Base-by-base conservation (phyloP, 2,113 vertebrate species). In the Phaethornis superciliosus region DNA sequence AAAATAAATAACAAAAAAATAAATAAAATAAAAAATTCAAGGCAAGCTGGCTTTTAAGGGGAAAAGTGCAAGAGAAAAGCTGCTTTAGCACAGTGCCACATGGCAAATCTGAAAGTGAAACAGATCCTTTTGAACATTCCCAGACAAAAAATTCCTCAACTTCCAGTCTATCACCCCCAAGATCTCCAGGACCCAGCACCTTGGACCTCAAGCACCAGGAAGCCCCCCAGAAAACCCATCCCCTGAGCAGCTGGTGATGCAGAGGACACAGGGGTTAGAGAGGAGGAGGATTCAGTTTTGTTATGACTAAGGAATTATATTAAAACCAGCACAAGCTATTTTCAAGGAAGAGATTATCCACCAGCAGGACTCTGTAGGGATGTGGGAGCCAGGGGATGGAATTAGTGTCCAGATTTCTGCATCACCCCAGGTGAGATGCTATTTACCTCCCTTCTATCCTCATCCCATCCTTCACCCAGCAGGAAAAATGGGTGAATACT, bases 251-350 rank as follows among this genome's bases (percentile, higher is more conserved):
- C 18, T 8, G 0, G 33, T 4, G 1, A 13, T 5, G 3, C 5
- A 0, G 67, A 58, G 33, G n/a, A 37, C 5, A 2, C 1, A 0
- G 21, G 3, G 19, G 21, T 44, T n/a, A 12, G 5, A 55, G 15
- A 74, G 23, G 46, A 72, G 42, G n/a, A 94, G 46, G 63, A 55
- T 20, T 42, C 55, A 20, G 2, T 54, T 51, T 58, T 69, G 37
- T 21, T 68, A 70, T 30, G 63, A 35, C 46, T 49, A n/a, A 88
- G 27, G 55, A 88, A 72, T 56, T 72, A 19, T 15, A 3, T 26
- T 32, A 40, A 85, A 91, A 78, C 35, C 81, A 80, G 46, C 2
- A 33, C 2, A 3, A 83, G 63, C n/a, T 69, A 51, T 67, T 85
- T 58, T 82, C 80, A 69, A 77, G 85, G 11, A 82, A 20, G 12